These are phyloP conservation scores for Stichopus horrens DNA, from an alignment of 53 echinoderm and acorn worm species.

Conservation along the genomic window DNA sequence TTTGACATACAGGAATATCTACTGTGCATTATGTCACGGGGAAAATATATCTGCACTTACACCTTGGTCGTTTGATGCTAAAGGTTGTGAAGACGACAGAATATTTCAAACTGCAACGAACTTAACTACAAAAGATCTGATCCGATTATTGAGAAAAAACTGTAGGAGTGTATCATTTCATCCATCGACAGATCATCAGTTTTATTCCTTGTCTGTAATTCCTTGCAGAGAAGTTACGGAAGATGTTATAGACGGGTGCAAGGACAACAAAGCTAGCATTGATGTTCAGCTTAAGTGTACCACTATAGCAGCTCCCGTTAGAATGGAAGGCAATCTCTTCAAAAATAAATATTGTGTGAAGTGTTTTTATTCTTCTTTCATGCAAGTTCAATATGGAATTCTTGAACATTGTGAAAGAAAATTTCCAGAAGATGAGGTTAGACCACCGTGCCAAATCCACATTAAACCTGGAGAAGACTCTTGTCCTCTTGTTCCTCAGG, in stretches of 20 bases:
- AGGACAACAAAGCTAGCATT: not conserved
- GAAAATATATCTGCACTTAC: not conserved
- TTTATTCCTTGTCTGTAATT: too few relatives aligned
- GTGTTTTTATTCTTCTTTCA: not conserved
- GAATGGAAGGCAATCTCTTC: not conserved
- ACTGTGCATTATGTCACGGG: not conserved
- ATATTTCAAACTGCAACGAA: not conserved
- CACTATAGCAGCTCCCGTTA: not conserved
- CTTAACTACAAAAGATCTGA: not conserved
- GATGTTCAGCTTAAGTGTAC: not conserved
- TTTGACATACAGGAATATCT: too few relatives aligned
- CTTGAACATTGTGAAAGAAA: too few relatives aligned
- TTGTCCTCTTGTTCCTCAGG: too few relatives aligned
- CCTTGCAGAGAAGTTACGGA: not conserved
- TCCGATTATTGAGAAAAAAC: not conserved
- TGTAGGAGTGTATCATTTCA: constrained; percentile 11
- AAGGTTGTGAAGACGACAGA: not conserved
- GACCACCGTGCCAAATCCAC: too few relatives aligned
- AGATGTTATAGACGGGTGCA: not conserved
- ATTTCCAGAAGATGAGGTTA: too few relatives aligned
- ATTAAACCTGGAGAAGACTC: too few relatives aligned
- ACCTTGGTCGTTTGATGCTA: not conserved
- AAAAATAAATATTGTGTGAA: constrained; percentile 21
- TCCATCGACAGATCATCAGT: not conserved
- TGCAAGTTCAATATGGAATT: too few relatives aligned